phyloP scores from a whole-genome alignment of 2,888 invertebrate species.

The Calliopum simillimum region DNA sequence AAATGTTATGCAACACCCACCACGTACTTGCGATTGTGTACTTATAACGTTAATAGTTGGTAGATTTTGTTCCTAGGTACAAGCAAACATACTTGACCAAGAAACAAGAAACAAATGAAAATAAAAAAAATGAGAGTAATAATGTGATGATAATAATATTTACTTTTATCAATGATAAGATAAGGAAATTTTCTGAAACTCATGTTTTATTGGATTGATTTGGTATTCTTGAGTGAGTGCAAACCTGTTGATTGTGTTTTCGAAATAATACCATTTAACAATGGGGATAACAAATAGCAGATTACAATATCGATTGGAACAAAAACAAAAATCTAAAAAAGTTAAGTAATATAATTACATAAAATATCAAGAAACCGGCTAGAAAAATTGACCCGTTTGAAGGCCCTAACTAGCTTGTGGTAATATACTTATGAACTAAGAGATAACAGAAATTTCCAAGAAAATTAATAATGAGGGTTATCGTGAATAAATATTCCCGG shows the following conservation, averaged over 20 bases:
- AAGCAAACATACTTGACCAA: slow-evolving; percentile 13
- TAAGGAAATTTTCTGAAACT: background rate
- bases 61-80: background rate
- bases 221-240: background rate
- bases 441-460: too few relatives aligned
- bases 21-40: background rate
- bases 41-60: too few relatives aligned
- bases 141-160: background rate
- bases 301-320: too few relatives aligned
- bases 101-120: background rate
- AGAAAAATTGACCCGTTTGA: too few relatives aligned
- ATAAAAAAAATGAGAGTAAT: background rate
- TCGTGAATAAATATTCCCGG: too few relatives aligned
- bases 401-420: too few relatives aligned
- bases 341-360: too few relatives aligned
- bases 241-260: background rate
- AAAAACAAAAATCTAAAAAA: too few relatives aligned
- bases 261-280: background rate
- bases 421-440: too few relatives aligned
- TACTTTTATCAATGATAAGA: background rate
- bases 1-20: slow-evolving; percentile 1
- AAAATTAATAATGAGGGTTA: too few relatives aligned
- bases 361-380: too few relatives aligned
- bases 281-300: background rate
- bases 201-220: background rate